Evolutionary conservation across 2,113 vertebrate species (phyloP).

Genomic region (Gobio gobio): DNA sequence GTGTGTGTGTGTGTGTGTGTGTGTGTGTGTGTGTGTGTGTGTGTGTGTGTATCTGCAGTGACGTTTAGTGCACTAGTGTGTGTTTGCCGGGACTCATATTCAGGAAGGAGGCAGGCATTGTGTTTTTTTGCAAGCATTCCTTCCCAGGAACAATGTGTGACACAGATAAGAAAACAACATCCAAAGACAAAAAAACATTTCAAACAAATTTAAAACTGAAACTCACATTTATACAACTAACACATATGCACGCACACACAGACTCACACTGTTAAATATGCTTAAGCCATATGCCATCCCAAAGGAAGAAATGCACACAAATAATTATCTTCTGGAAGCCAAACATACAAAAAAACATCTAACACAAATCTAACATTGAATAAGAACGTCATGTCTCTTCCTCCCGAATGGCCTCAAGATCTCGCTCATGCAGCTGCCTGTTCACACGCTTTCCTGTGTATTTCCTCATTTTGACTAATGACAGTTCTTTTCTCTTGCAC

Average conservation of each 20-base stretch:
- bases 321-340: background rate
- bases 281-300: background rate
- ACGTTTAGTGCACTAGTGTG: too few relatives aligned
- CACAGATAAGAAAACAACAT: conserved; percentile 47
- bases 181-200: background rate
- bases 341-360: background rate
- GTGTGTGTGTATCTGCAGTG: too few relatives aligned
- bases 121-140: conserved; percentile 56
- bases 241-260: background rate
- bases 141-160: conserved; percentile 54
- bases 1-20: background rate
- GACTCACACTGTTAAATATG: background rate
- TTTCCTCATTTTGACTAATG: background rate
- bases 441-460: conserved; percentile 5
- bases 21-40: conserved; percentile 28
- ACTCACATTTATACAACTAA: background rate
- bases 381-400: conserved; percentile 4
- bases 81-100: background rate
- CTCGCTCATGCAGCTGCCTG: background rate
- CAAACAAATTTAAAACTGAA: background rate
- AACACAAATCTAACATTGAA: background rate
- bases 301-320: background rate
- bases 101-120: conserved; percentile 45
- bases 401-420: background rate
- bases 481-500: background rate